A percentile compares a stretch with the other conserved stretches of the same genome.
Conservation (phyloP, 2,888 invertebrate genomes). For the Dasypolia templi region DNA sequence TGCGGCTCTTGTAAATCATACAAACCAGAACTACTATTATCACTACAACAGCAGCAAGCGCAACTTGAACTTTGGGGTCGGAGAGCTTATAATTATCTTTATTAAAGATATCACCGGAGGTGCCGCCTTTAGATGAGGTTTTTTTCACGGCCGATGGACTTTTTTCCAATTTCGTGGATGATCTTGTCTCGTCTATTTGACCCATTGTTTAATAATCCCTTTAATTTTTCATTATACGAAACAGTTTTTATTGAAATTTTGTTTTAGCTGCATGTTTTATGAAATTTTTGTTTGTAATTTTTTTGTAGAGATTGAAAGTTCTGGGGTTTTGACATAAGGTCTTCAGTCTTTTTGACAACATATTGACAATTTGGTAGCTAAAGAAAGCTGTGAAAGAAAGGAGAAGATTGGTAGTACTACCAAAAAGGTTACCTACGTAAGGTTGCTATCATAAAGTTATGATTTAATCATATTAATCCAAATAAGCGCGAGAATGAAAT, state of each 20-base stretch:
- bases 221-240: conserved; percentile 4
- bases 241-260: conserved; percentile 27
- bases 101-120: rapidly evolving
- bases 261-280: conserved; percentile 33
- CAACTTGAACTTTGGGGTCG: conserved; percentile 76
- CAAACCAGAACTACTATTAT: conserved; percentile 71
- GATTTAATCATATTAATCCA: neutral
- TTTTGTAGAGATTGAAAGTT: neutral
- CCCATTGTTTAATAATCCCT: conserved; percentile 67
- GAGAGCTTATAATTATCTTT: conserved; percentile 65
- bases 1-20: conserved; percentile 71
- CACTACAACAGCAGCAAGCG: conserved; percentile 72
- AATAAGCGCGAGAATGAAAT: neutral
- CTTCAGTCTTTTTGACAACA: conserved; percentile 30
- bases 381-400: conserved; percentile 16
- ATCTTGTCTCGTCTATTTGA: conserved; percentile 65
- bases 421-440: conserved; percentile 23
- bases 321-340: conserved; percentile 23
- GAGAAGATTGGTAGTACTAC: conserved; percentile 4
- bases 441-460: neutral
- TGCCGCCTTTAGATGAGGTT: conserved; percentile 32
- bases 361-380: conserved; percentile 30
- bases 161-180: conserved; percentile 70
- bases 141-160: conserved; percentile 65
- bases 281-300: conserved; percentile 6